A percentile compares a stretch with the other conserved stretches of the same genome.
phyloP scores from a whole-genome alignment of 37 sponge, comb jelly and placozoan genomes.

The Oscarella lobularis region DNA sequence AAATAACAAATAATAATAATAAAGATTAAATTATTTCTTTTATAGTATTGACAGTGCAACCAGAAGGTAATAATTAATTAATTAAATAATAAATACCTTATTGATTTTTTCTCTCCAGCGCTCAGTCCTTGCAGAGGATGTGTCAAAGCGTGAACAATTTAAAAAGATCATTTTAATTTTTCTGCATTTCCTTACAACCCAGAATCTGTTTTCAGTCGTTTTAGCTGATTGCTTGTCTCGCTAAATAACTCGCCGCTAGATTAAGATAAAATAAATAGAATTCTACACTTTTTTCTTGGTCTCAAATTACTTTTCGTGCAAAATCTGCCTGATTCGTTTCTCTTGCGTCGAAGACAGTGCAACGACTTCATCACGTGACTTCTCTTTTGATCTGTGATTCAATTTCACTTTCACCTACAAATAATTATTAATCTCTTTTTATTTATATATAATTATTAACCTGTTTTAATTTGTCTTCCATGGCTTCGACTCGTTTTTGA shows the following conservation, averaged over 20 bases:
- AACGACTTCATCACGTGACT: not conserved
- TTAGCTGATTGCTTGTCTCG: not conserved
- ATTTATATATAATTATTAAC: too few relatives aligned
- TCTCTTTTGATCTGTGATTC: not conserved
- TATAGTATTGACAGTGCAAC: too few relatives aligned
- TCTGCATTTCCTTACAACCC: too few relatives aligned
- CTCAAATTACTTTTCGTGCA: not conserved
- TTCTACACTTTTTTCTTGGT: too few relatives aligned
- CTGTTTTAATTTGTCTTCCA: not conserved
- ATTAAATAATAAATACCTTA: too few relatives aligned
- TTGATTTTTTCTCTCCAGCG: too few relatives aligned
- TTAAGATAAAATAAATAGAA: not conserved
- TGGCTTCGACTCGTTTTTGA: not conserved
- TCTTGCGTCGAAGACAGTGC: not conserved
- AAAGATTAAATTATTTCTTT: too few relatives aligned
- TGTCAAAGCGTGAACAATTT: too few relatives aligned
- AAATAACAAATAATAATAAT: too few relatives aligned
- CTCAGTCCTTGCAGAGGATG: too few relatives aligned
- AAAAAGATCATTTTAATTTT: too few relatives aligned
- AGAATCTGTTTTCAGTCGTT: not conserved
- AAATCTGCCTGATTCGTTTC: not conserved
- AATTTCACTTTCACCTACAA: not conserved
- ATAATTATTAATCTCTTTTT: not conserved
- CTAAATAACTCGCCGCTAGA: not conserved
- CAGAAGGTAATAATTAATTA: too few relatives aligned